Evolutionary conservation across 2,888 invertebrate species (phyloP), one percentile per base, ranked within the genome.

Genomic region (Eupithecia tripunctaria): DNA sequence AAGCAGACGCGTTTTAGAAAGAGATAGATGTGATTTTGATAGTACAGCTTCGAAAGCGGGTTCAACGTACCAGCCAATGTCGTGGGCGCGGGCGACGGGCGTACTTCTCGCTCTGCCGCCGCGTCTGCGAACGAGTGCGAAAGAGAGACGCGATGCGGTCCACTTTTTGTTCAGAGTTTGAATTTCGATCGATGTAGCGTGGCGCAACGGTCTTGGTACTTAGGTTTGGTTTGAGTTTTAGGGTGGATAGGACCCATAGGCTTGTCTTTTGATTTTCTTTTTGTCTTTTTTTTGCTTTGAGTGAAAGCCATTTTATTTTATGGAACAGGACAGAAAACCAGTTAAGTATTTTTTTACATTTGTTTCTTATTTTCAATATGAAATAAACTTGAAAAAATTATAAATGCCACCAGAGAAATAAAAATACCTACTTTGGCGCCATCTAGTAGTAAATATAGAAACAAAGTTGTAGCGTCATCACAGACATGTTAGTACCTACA

Each of bases 141-240:
- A 80, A 51, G 85, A 85, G 87, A 88, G 73, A 82, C 63, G 72
- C 74, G 78, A 75, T 78, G 79, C 86, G 89, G 88, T 88, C 89
- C 86, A 92, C 93, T 93, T 93, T 93, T 93, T 93, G 91, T 89
- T 87, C 86, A 82, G 88, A 90, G 88, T 89, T 88, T 90, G 91
- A 92, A 92, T 93, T 92, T 90, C 89, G 92, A 92, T 91, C 91
- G 89, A 88, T 91, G 87, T 88, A 90, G 84, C 81, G 84, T 88
- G 89, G 81, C 83, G 77, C 76, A 76, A 75, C 21, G 65, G 78
- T 88, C 84, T 92, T 92, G 91, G 80, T 90, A 88, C 88, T 92
- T 88, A 81, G 68, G 70, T 78, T 78, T 43, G 73, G 74, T 43
- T 43, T 74, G 43, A 18, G 18, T 27, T 60, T 68, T 38, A 62